A percentile compares a stretch with the other conserved stretches of the same genome.
These are phyloP conservation scores for Prorops nasuta DNA, from an alignment of 1,140 invertebrate species.

Conservation along the genomic window DNA sequence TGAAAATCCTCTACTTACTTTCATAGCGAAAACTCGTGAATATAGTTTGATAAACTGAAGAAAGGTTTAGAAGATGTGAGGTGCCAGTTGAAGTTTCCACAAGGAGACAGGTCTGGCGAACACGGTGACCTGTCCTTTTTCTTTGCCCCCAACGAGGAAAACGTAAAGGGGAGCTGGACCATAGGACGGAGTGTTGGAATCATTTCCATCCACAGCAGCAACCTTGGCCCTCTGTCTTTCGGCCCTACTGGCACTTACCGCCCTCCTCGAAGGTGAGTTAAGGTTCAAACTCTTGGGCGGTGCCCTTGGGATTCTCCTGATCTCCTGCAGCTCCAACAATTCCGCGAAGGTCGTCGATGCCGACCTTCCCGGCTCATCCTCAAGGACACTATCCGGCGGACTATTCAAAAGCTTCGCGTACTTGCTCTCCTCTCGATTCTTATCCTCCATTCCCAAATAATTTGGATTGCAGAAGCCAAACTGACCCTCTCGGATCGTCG, in stretches of 20 bases:
- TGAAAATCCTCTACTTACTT: too few relatives aligned
- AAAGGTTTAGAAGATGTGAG: conserved; percentile 56
- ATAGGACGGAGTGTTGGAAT: conserved; percentile 33
- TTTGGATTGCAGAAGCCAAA: conserved; percentile 74
- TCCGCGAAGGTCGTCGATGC: conserved; percentile 53
- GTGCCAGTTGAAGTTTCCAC: conserved; percentile 65
- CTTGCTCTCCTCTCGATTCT: conserved; percentile 46
- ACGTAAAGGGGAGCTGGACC: conserved; percentile 62
- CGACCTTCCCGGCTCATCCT: conserved; percentile 54
- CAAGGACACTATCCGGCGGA: conserved; percentile 57
- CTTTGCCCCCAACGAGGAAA: conserved; percentile 66
- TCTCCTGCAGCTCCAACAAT: conserved; percentile 49
- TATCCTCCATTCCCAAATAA: conserved; percentile 66
- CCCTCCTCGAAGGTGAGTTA: conserved; percentile 49
- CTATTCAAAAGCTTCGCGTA: conserved; percentile 57
- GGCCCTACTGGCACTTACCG: conserved; percentile 53
- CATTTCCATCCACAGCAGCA: conserved; percentile 36
- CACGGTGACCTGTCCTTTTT: conserved; percentile 67
- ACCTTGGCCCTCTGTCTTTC: conserved; percentile 52
- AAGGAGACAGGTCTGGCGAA: conserved; percentile 67
- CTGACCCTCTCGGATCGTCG: conserved; percentile 54
- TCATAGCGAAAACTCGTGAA: too few relatives aligned
- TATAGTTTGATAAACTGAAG: too few relatives aligned
- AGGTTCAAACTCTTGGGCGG: conserved; percentile 51
- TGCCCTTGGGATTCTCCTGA: conserved; percentile 39